Base-by-base conservation (phyloP, 2,888 invertebrate species). In the Dilophus febrilis region DNA sequence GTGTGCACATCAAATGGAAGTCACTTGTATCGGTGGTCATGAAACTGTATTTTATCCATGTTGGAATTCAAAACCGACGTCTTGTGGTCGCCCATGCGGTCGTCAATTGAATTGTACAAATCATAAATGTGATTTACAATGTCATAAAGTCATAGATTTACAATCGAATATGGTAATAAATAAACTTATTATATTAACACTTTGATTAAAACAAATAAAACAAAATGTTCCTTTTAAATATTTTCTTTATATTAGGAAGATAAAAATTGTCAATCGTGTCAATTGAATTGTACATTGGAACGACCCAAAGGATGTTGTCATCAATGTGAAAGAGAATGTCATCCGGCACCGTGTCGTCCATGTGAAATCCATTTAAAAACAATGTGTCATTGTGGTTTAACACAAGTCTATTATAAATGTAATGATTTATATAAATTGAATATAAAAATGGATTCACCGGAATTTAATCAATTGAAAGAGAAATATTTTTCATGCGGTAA, bases 311-410 rank as follows among this genome's bases (percentile, higher is more conserved):
- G 75, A 32, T 91, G 91, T 55, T 64, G 61, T 2, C 91, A 91
- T 58, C 64, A 66, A 19, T 91, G 90, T 56, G 68, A 66, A 46
- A 68, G 65, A 39, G 61, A 67, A 1, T 86, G 85, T 51, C 85
- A 85, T 59, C 72, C 77, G 2, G 77, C 76, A 0, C 63, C 66
- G 0, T 94, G 92, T 53, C 72, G 73, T 1, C 74, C 78, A 0
- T 94, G 94, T 56, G 70, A 69, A 33, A 68, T 73, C 40, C 65
- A 74, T 48, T 67, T 84, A 19, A 68, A 78, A 50, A 56, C 78
- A 37, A 66, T 73, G 28, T 94, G 94, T 50, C 85, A 91, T 55
- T 94, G 94, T 54, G 77, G 77, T 1, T 65, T 86, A 5, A 77
- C 76, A 40, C 76, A 80, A 46, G 64, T 83, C 4, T 80, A 83